Base-by-base conservation (phyloP, 2,888 invertebrate species). In the Malachius bipustulatus region DNA sequence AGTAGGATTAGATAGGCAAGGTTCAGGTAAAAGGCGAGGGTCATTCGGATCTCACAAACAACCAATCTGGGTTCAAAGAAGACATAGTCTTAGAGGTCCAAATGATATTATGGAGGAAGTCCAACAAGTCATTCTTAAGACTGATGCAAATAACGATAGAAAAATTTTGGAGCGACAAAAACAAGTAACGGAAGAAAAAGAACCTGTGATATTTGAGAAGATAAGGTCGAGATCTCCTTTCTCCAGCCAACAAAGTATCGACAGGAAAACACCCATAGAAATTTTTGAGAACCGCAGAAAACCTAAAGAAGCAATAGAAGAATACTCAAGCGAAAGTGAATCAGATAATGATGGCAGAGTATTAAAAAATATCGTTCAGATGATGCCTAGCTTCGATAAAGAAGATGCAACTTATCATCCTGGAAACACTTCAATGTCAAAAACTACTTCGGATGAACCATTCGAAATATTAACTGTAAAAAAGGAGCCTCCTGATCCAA, bases 331-430 rank as follows among this genome's bases (percentile, higher is more conserved):
- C 11, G 59, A 58, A 30, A 51, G 55, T 32, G 54, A 54, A 36
- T 57, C 56, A 29, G 57, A 56, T 24, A 57, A 60, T 37, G 60
- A 60, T 39, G 47, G 51, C 32, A 15, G 47, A 43, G 33, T 45
- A 34, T 40, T 38, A 44, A 4, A 39, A 35, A 16, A 32, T 24
- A 28, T 26, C 32, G 19, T 15, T 27, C 8, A 8, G 29, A 35
- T 4, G 10, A 14, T n/a, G 4, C 34, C 6, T 10, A 34, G 10
- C 39, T 34, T 26, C 2, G 45, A 50, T 39, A 60, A 60, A 14
- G 69, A 71, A 16, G 78, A 80, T 47, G 69, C 75, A 45, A 77
- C 77, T 0, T 81, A 81, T 54, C 75, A 78, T 58, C 80, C 81
- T 43, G 67, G 66, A 40, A 26, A 19, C 14, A 40, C 62, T 1